Conservation (phyloP, 2,113 vertebrate species). For the Seriola dumerili region DNA sequence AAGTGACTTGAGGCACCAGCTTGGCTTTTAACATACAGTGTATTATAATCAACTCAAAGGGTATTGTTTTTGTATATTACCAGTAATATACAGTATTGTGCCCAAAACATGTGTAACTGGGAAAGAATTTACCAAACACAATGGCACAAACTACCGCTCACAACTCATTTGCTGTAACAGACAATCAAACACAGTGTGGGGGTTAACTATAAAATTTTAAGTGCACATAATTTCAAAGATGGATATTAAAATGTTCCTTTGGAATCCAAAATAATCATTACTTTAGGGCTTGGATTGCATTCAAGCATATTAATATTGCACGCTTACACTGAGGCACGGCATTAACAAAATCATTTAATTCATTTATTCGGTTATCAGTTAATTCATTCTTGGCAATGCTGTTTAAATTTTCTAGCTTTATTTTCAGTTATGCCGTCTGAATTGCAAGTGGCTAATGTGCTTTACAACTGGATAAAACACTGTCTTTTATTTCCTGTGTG, state of each 20-base stretch:
- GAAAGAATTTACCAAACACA: slow-evolving; percentile 1
- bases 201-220: slow-evolving; percentile 46
- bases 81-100: not conserved
- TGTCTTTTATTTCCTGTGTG: slow-evolving; percentile 7
- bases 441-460: slow-evolving; percentile 33
- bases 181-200: slow-evolving; percentile 22
- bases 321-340: slow-evolving; percentile 22
- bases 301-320: slow-evolving; percentile 56
- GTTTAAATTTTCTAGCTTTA: slow-evolving; percentile 35
- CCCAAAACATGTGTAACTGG: not conserved
- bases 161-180: slow-evolving; percentile 24
- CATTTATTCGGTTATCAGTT: slow-evolving; percentile 47
- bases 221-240: slow-evolving; percentile 39
- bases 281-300: slow-evolving; percentile 49
- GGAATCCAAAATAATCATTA: slow-evolving; percentile 57
- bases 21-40: not conserved
- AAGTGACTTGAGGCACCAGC: not conserved
- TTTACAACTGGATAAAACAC: slow-evolving; percentile 43
- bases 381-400: slow-evolving; percentile 49
- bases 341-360: slow-evolving; percentile 59
- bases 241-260: slow-evolving; percentile 48
- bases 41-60: not conserved
- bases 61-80: not conserved
- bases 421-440: slow-evolving; percentile 42
- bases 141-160: not conserved